Conservation (phyloP, 2,797 vertebrate genomes). For the Basileuterus tristriatus region DNA sequence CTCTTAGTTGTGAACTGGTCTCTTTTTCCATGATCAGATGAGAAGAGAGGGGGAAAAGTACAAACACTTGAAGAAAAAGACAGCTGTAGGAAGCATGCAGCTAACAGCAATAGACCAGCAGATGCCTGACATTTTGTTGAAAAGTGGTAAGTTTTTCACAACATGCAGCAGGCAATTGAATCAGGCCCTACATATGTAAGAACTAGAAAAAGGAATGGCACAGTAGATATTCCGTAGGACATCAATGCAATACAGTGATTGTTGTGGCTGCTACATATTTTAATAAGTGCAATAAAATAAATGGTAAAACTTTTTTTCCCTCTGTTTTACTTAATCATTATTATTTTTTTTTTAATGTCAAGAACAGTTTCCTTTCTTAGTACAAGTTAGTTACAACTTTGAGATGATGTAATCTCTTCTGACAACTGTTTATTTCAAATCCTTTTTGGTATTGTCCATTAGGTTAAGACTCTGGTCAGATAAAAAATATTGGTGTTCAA, state of each 20-base stretch:
- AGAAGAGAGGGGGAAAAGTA: neutral
- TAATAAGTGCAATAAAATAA: neutral
- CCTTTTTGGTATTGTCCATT: neutral
- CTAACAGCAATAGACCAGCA: neutral
- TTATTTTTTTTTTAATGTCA: neutral
- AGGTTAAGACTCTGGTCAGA: neutral
- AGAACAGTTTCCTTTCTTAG: neutral
- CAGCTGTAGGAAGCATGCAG: neutral
- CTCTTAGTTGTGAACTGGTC: neutral
- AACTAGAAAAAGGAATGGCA: neutral
- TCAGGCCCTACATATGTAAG: neutral
- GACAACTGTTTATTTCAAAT: neutral
- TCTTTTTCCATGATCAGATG: neutral
- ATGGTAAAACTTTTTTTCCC: neutral
- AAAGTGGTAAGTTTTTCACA: neutral
- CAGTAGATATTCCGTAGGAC: neutral
- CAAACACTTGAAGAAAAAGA: neutral
- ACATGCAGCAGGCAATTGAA: neutral
- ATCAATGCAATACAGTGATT: neutral
- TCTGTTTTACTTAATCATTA: neutral
- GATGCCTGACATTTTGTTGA: neutral
- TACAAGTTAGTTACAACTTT: neutral
- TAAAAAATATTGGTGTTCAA: neutral
- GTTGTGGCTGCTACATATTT: neutral
- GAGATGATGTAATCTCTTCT: neutral